A percentile compares a stretch with the other conserved stretches of the same genome.
phyloP scores from a whole-genome alignment of 2,113 vertebrate genomes.

The Myotis davidii region DNA sequence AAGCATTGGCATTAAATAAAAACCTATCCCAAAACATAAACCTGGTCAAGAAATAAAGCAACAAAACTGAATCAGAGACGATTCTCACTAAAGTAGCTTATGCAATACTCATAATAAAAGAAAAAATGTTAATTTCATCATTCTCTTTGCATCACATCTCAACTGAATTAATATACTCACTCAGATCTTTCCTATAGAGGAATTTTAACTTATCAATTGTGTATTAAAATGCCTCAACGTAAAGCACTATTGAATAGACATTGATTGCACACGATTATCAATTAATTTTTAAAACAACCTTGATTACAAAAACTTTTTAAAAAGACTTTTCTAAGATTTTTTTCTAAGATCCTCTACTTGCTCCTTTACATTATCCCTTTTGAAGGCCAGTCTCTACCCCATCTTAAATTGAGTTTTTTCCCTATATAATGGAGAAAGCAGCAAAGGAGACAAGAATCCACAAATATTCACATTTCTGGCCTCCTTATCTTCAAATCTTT shows the following conservation, averaged over 20 bases:
- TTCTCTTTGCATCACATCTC: neutral
- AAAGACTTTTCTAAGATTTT: neutral
- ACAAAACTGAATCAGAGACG: neutral
- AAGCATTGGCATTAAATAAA: slow-evolving; percentile 55
- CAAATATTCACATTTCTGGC: neutral
- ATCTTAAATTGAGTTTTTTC: neutral
- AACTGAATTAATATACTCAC: neutral
- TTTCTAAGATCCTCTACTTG: neutral
- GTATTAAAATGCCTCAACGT: neutral
- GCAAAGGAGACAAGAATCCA: neutral
- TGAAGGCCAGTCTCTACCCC: neutral
- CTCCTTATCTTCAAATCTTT: neutral
- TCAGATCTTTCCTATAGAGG: neutral
- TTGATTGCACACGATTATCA: neutral
- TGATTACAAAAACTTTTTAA: neutral
- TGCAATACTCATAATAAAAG: slow-evolving; percentile 56
- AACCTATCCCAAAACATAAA: slow-evolving; percentile 62
- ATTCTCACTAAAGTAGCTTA: neutral
- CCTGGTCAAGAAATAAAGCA: slow-evolving; percentile 47
- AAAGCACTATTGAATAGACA: slow-evolving; percentile 7
- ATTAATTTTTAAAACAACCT: neutral
- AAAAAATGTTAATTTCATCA: neutral
- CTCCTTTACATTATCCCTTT: neutral
- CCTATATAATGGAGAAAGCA: neutral
- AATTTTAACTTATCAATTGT: slow-evolving; percentile 44